Base-by-base conservation (phyloP, 2,888 invertebrate species). In the Choristoneura rosaceana region DNA sequence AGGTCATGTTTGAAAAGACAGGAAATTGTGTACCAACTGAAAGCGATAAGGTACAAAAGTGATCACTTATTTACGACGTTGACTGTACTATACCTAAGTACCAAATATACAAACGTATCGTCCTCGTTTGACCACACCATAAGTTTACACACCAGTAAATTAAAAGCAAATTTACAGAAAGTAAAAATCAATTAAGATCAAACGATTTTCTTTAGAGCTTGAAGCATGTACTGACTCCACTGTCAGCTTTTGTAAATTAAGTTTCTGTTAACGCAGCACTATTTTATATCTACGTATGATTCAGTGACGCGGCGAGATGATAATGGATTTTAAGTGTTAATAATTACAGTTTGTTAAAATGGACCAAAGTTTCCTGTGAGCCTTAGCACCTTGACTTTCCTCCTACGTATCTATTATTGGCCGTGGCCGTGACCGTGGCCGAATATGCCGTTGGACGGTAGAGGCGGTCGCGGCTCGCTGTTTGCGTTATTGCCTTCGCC, bases 391-490 rank as follows among this genome's bases (percentile, higher is more conserved):
- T 55, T 66, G 12, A 52, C 38, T 17, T 55, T 55, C 65, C 63
- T 34, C 3, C 9, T 50, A 52, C 52, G 52, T 25, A 9, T 66
- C 17, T 55, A 66, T 33, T 75, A 79, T 60, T 78, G 76, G 12
- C 76, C 77, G 43, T 87, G 85, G 0, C 87, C 86, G 70, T 85
- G 84, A 2, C 87, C 86, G 70, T 85, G 84, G 3, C 81, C 84
- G 73, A 82, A 81, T 25, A 77, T 75, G 3, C 82, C 83, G 70
- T 84, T 85, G 67, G 67, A 75, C 74, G 76, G 78, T 15, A 66
- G 70, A 43, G 78, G 63, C 43, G 76, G 77, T 69, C 74, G 71
- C 74, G 68, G 69, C 41, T 78, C 71, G 74, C 82, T 79, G 76
- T 82, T 79, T 76, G 82, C 79, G 76, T 83, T 79, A 76, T 83